These are phyloP conservation scores for Porites rus DNA, from an alignment of 92 coral and sea anemone genomes.

Conservation along the genomic window DNA sequence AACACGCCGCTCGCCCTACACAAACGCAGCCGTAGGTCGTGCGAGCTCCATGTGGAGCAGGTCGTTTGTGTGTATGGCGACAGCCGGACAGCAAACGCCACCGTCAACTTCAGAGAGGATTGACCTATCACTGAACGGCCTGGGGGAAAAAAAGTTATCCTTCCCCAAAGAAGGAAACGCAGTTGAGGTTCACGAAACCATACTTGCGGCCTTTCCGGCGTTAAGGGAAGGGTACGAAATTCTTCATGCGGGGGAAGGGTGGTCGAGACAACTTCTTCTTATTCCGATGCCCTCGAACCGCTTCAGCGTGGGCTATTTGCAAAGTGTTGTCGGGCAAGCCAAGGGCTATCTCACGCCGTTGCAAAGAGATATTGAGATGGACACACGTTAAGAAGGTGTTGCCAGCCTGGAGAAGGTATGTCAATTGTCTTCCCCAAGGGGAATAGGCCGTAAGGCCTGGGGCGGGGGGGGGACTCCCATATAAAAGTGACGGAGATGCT, in stretches of 20 bases:
- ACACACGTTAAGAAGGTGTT: not conserved
- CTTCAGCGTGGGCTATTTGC: not conserved
- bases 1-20: not conserved
- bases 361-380: not conserved
- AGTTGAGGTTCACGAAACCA: not conserved
- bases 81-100: slow-evolving; percentile 3
- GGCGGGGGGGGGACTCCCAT: not conserved
- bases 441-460: too few relatives aligned
- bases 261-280: not conserved
- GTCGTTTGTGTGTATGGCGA: too few relatives aligned
- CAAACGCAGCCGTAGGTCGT: too few relatives aligned
- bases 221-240: not conserved
- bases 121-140: slow-evolving; percentile 1
- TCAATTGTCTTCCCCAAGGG: not conserved
- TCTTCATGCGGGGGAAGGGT: slow-evolving; percentile 17
- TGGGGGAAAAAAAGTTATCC: not conserved
- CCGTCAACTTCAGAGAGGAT: slow-evolving; percentile 4
- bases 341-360: not conserved
- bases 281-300: not conserved
- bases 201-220: slow-evolving; percentile 6
- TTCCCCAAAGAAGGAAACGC: not conserved
- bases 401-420: not conserved
- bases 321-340: not conserved
- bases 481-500: not conserved
- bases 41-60: too few relatives aligned